phyloP scores from a whole-genome alignment of 2,113 vertebrate species.

The Circaetus gallicus region DNA sequence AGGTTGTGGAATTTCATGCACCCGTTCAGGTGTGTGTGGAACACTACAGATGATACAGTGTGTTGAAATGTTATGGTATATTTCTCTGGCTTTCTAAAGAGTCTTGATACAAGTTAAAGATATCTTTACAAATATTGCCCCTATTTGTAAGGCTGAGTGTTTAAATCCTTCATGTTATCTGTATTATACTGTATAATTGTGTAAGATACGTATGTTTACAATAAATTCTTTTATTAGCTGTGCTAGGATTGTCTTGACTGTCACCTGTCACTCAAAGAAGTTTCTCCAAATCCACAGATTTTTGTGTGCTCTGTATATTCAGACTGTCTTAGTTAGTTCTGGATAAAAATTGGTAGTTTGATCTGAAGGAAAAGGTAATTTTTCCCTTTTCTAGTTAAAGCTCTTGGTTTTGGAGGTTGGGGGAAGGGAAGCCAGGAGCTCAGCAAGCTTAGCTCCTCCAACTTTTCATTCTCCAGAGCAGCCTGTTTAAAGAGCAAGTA shows the following conservation, averaged over 20 bases:
- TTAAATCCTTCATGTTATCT: conserved; percentile 57
- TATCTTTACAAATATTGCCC: conserved; percentile 1
- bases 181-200: conserved; percentile 73
- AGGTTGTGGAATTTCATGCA: not conserved
- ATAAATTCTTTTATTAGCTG: conserved; percentile 74
- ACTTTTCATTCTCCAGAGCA: not conserved
- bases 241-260: conserved; percentile 11
- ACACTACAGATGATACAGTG: not conserved
- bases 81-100: conserved; percentile 43
- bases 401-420: not conserved
- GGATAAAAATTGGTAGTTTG: not conserved
- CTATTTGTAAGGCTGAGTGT: conserved; percentile 47
- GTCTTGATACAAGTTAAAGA: not conserved
- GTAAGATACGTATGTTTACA: conserved; percentile 70
- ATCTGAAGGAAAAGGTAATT: not conserved
- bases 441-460: not conserved
- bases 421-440: not conserved
- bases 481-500: not conserved
- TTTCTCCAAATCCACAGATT: not conserved
- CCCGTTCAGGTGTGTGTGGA: not conserved
- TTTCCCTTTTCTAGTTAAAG: not conserved
- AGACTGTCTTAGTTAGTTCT: not conserved
- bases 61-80: not conserved
- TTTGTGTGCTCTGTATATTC: not conserved
- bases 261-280: not conserved